Evolutionary conservation across 2,797 vertebrate species (phyloP).

Genomic region (Natrix natrix): DNA sequence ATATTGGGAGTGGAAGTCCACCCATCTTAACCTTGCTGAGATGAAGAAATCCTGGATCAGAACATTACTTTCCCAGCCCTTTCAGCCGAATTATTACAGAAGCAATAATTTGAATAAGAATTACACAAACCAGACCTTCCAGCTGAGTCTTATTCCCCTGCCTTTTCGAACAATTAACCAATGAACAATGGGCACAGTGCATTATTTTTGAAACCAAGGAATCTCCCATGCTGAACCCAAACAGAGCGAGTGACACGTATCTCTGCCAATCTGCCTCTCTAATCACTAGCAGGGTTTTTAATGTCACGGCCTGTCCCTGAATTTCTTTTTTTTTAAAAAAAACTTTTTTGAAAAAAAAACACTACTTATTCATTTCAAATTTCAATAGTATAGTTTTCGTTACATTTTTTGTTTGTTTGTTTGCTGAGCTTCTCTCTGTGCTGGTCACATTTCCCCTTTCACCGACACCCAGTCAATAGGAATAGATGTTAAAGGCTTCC

Average conservation of each 20-base stretch:
- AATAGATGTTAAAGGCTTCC: constrained; percentile 46
- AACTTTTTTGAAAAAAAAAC: too few relatives aligned
- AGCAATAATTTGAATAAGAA: not conserved
- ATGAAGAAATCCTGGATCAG: too few relatives aligned
- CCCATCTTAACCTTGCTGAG: not conserved
- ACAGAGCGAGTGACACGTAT: constrained; percentile 5
- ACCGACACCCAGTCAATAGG: constrained; percentile 20
- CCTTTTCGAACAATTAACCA: constrained; percentile 13
- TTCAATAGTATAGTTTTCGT: constrained; percentile 40
- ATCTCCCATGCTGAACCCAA: constrained; percentile 22
- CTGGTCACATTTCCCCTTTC: constrained; percentile 34
- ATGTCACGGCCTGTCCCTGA: constrained; percentile 5
- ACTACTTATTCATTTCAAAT: constrained; percentile 30
- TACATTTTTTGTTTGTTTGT: not conserved
- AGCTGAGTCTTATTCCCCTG: not conserved
- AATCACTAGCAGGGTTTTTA: constrained; percentile 13
- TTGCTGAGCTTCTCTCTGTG: constrained; percentile 27
- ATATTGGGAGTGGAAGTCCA: not conserved
- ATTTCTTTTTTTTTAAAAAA: too few relatives aligned
- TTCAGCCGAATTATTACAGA: not conserved
- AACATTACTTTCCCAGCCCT: not conserved
- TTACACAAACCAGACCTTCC: not conserved
- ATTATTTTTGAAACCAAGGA: constrained; percentile 44
- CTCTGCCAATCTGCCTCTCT: constrained; percentile 33
- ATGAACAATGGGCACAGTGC: constrained; percentile 22